These are phyloP conservation scores for Nomada hirtipes DNA, from an alignment of 2,888 invertebrate genomes.

Conservation along the genomic window DNA sequence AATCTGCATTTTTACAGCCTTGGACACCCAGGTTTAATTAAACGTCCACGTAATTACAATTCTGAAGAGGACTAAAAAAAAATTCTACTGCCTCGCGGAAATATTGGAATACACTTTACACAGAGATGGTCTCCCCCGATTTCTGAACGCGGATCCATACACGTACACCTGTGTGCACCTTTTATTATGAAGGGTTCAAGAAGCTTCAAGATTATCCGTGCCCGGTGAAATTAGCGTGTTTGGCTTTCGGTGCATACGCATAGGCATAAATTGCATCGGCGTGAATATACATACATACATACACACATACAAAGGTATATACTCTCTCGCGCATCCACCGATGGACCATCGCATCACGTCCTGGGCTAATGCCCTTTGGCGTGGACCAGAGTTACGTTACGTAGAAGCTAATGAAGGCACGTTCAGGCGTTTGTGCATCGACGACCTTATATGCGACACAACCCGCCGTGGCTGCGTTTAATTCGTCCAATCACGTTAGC, in stretches of 20 bases:
- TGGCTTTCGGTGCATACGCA: background rate
- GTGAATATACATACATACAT: background rate
- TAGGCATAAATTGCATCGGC: background rate
- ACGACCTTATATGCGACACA: constrained; percentile 58
- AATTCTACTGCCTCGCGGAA: too few relatives aligned
- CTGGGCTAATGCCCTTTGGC: constrained; percentile 70
- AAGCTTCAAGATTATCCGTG: too few relatives aligned
- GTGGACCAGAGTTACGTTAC: constrained; percentile 50
- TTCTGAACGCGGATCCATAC: too few relatives aligned
- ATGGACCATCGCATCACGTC: constrained; percentile 59
- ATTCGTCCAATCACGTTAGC: constrained; percentile 74
- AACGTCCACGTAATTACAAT: too few relatives aligned
- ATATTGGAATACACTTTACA: too few relatives aligned
- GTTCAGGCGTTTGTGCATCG: constrained; percentile 68
- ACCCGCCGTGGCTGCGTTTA: constrained; percentile 66
- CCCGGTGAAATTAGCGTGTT: background rate
- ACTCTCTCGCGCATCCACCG: constrained; percentile 30
- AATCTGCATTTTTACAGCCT: too few relatives aligned
- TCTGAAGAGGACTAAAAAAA: too few relatives aligned
- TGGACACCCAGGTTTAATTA: too few relatives aligned
- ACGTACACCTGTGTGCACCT: too few relatives aligned
- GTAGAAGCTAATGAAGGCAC: constrained; percentile 71
- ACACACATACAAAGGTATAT: background rate
- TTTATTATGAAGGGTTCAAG: too few relatives aligned
- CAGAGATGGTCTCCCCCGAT: too few relatives aligned